phyloP scores from a whole-genome alignment of 2,888 invertebrate species.

The Dryadula phaetusa region DNA sequence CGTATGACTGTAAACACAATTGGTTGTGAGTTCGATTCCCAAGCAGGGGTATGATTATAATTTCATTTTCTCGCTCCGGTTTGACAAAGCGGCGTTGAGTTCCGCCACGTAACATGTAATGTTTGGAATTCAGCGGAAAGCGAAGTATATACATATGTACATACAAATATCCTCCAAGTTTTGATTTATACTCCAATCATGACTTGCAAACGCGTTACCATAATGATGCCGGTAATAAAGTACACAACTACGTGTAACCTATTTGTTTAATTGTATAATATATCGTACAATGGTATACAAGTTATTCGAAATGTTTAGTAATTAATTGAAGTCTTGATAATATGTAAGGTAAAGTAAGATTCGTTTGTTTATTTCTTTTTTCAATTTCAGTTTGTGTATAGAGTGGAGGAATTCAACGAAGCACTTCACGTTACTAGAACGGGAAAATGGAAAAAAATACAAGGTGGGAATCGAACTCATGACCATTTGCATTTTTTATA shows the following conservation, averaged over 20 bases:
- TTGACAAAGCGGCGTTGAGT: no score
- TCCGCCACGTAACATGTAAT: no score
- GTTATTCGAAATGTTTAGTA: not conserved
- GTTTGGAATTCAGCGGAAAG: not conserved
- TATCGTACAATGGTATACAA: not conserved
- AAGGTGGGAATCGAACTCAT: no score
- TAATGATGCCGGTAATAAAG: conserved; percentile 19
- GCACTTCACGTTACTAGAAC: no score
- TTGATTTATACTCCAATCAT: conserved; percentile 24
- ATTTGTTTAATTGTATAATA: conserved; percentile 11
- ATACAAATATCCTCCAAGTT: conserved; percentile 7
- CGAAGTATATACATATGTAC: conserved; percentile 4
- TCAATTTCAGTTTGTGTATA: no score
- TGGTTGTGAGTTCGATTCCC: no score
- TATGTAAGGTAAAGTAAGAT: not conserved
- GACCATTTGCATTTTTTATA: no score
- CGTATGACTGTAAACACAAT: no score
- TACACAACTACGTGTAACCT: conserved; percentile 1
- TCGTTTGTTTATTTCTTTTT: not conserved
- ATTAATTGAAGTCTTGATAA: conserved; percentile 2
- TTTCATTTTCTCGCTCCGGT: no score
- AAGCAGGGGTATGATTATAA: no score
- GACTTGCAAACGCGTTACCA: conserved; percentile 21
- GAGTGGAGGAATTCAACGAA: no score
- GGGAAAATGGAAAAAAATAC: no score